These are phyloP conservation scores for Chloroclysta siterata DNA, from an alignment of 2,888 invertebrate genomes.

Conservation along the genomic window DNA sequence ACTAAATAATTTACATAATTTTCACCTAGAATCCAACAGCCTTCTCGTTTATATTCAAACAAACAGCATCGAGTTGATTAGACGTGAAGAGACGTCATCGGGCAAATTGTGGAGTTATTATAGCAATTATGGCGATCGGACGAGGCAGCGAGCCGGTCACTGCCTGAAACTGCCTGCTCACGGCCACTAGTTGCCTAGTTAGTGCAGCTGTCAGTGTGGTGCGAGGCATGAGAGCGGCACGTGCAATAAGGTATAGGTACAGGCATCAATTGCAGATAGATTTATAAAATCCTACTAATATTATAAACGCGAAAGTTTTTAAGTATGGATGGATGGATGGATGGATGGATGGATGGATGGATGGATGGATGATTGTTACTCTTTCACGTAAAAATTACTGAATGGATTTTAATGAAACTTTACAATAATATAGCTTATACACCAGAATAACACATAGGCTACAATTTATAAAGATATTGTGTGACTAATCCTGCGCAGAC, in stretches of 20 bases:
- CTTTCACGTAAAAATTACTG: too few relatives aligned
- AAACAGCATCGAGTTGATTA: constrained; percentile 41
- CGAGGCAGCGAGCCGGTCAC: constrained; percentile 46
- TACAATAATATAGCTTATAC: too few relatives aligned
- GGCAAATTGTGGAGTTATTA: constrained; percentile 39
- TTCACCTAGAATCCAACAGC: constrained; percentile 37
- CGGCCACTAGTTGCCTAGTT: constrained; percentile 77
- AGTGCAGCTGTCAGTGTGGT: constrained; percentile 60
- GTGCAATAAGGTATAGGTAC: background rate
- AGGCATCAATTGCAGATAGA: too few relatives aligned
- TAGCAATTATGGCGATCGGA: constrained; percentile 43
- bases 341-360: too few relatives aligned
- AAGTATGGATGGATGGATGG: too few relatives aligned
- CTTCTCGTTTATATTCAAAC: constrained; percentile 54
- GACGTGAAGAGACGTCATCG: constrained; percentile 43
- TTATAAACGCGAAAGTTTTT: too few relatives aligned
- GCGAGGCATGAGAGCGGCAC: constrained; percentile 27
- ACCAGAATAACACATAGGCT: too few relatives aligned
- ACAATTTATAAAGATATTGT: too few relatives aligned
- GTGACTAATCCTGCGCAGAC: too few relatives aligned
- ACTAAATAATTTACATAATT: constrained; percentile 14
- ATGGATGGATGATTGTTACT: too few relatives aligned
- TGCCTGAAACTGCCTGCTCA: constrained; percentile 76
- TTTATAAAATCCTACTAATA: too few relatives aligned
- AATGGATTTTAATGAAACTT: too few relatives aligned